These are phyloP conservation scores for Astyanax mexicanus DNA, from an alignment of 2,797 vertebrate genomes.

Conservation along the genomic window DNA sequence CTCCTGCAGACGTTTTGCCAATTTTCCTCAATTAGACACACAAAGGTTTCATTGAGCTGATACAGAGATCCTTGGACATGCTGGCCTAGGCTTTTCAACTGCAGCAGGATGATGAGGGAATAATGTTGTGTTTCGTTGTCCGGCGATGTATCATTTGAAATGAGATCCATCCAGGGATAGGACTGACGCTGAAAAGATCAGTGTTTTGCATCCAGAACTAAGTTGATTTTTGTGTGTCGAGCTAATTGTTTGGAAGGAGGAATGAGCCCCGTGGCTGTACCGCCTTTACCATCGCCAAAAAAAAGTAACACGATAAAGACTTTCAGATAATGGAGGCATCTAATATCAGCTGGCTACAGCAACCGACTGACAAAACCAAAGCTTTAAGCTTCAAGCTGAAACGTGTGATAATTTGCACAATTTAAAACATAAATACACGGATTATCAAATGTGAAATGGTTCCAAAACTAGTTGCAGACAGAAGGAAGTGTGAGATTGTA, in stretches of 20 bases:
- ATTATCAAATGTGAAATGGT: too few relatives aligned
- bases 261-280: neutral
- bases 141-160: conserved; percentile 50
- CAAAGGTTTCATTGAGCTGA: conserved; percentile 59
- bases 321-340: neutral
- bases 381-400: neutral
- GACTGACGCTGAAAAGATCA: conserved; percentile 27
- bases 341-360: neutral
- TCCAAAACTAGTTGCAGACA: too few relatives aligned
- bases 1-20: conserved; percentile 52
- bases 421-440: neutral
- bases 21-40: conserved; percentile 61
- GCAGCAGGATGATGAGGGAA: conserved; percentile 35
- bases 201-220: neutral
- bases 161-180: conserved; percentile 35
- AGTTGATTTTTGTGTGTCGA: conserved; percentile 8
- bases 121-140: conserved; percentile 46
- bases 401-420: neutral
- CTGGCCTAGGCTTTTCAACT: conserved; percentile 46
- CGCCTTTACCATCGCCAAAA: neutral
- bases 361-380: neutral
- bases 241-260: neutral
- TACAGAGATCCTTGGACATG: conserved; percentile 44
- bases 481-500: too few relatives aligned
- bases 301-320: neutral